Evolutionary conservation across 1,140 invertebrate genomes (phyloP).

Genomic region (Magallana gigas): DNA sequence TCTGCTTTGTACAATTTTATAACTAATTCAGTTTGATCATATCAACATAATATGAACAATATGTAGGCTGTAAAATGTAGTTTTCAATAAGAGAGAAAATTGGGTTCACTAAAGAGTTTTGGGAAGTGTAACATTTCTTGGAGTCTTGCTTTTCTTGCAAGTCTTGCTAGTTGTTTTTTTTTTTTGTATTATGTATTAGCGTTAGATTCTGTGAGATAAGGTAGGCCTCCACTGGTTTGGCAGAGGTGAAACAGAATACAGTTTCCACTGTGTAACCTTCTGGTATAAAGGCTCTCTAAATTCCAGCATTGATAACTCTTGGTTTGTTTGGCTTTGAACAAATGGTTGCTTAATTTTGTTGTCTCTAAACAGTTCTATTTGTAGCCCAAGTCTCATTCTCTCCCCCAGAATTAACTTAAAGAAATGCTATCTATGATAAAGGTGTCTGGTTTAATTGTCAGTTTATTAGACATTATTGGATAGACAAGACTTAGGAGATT

Average conservation of each 20-base stretch:
- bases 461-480: background rate
- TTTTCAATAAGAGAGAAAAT: no score
- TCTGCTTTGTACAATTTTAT: no score
- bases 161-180: background rate
- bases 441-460: background rate
- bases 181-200: constrained; percentile 6
- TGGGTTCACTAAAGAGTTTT: no score
- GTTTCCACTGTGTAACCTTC: background rate
- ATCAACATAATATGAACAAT: no score
- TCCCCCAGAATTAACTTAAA: background rate
- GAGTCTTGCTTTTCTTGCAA: no score
- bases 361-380: background rate
- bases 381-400: background rate
- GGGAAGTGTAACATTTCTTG: no score
- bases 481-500: no score
- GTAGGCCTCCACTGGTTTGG: background rate
- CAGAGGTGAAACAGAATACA: background rate
- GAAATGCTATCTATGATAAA: background rate
- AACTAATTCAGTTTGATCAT: no score
- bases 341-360: background rate
- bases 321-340: background rate
- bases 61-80: no score
- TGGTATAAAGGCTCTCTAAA: background rate
- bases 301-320: background rate
- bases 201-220: background rate